Evolutionary conservation across 2,797 vertebrate species (phyloP).

Genomic region (Microctenopoma steveboyesi): DNA sequence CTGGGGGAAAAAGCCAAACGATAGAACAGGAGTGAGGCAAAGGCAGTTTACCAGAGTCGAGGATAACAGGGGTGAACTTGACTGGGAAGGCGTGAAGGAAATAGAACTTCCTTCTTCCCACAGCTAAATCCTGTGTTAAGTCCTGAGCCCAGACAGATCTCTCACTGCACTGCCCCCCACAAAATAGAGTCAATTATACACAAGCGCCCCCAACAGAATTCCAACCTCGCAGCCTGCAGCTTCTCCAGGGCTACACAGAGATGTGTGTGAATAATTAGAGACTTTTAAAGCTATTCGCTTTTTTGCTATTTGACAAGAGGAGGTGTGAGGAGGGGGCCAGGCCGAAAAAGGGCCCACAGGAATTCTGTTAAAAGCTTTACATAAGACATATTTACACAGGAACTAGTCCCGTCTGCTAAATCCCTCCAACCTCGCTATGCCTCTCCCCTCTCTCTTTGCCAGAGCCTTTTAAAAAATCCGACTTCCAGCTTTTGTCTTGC

Average conservation of each 20-base stretch:
- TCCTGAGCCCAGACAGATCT: slow-evolving; percentile 30
- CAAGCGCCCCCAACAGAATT: slow-evolving; percentile 25
- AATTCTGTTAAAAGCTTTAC: slow-evolving; percentile 76
- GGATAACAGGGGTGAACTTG: slow-evolving; percentile 11
- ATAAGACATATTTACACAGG: slow-evolving; percentile 67
- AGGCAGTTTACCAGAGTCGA: slow-evolving; percentile 11
- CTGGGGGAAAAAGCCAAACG: slow-evolving; percentile 2
- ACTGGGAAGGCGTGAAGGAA: slow-evolving; percentile 4
- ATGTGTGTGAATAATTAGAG: slow-evolving; percentile 57
- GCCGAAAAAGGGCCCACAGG: slow-evolving; percentile 50
- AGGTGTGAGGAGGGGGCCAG: slow-evolving; percentile 20
- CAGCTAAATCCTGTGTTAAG: slow-evolving; percentile 20
- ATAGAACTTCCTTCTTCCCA: slow-evolving; percentile 6
- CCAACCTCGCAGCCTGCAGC: slow-evolving; percentile 33
- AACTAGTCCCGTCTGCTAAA: slow-evolving; percentile 41
- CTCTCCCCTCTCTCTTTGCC: slow-evolving; percentile 2
- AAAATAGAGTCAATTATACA: slow-evolving; percentile 52
- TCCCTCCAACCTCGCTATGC: slow-evolving; percentile 42
- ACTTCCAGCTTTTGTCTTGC: slow-evolving; percentile 22
- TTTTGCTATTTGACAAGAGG: slow-evolving; percentile 56
- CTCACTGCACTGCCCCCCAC: slow-evolving; percentile 27
- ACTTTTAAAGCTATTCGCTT: slow-evolving; percentile 50
- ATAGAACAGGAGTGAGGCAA: background rate
- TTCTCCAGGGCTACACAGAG: slow-evolving; percentile 31
- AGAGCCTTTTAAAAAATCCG: slow-evolving; percentile 17